Evolutionary conservation across 1,140 invertebrate genomes (phyloP).

Genomic region (Drosophila watanabei): DNA sequence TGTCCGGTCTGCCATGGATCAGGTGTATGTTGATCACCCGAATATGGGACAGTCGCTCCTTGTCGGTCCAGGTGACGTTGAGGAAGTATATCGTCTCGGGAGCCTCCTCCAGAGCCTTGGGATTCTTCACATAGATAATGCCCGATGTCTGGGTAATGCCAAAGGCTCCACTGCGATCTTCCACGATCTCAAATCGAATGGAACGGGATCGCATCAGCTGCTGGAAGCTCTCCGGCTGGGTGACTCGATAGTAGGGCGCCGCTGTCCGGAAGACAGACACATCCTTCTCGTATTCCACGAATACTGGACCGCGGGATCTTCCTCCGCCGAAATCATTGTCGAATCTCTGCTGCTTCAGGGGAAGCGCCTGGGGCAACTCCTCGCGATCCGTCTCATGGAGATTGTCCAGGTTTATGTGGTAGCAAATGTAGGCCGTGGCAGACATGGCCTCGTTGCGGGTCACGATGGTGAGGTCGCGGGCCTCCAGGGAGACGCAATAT

Average conservation of each 20-base stretch:
- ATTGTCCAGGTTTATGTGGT: conserved; percentile 57
- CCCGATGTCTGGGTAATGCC: conserved; percentile 87
- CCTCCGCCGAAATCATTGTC: conserved; percentile 5
- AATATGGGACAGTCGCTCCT: conserved; percentile 64
- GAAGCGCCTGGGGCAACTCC: conserved; percentile 56
- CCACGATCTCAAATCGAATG: conserved; percentile 60
- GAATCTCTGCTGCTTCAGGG: conserved; percentile 53
- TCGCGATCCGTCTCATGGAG: conserved; percentile 64
- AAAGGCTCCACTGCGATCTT: conserved; percentile 85
- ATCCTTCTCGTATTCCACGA: conserved; percentile 75
- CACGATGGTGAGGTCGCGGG: conserved; percentile 67
- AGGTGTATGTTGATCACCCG: conserved; percentile 86
- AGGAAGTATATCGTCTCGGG: conserved; percentile 79
- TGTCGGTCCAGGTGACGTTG: conserved; percentile 86
- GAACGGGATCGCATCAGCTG: conserved; percentile 52
- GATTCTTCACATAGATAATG: conserved; percentile 87
- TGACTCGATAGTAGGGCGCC: conserved; percentile 78
- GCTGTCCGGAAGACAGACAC: conserved; percentile 84
- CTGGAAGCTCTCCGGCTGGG: conserved; percentile 77
- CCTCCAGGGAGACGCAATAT: conserved; percentile 72
- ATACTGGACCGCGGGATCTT: not conserved
- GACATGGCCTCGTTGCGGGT: conserved; percentile 26
- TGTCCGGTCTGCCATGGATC: conserved; percentile 80
- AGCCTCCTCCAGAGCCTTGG: conserved; percentile 78
- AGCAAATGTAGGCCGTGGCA: conserved; percentile 69